Base-by-base conservation (phyloP, 2,888 invertebrate species). In the Peribatodes rhomboidaria region DNA sequence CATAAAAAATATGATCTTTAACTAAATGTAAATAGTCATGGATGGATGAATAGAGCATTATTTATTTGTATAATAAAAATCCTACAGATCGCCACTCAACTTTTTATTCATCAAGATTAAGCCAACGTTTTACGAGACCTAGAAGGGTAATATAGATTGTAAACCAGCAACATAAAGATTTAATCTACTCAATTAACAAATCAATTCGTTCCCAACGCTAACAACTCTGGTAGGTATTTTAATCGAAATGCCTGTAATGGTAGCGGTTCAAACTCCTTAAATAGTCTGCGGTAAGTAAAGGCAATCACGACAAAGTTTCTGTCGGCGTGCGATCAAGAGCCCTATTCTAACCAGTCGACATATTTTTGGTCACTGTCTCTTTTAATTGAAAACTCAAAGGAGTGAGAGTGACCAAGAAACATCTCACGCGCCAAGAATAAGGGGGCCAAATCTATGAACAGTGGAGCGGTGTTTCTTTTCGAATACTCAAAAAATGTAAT, bases 401-500 rank as follows among this genome's bases (percentile, higher is more conserved):
- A n/a, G n/a, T n/a, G n/a, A n/a, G n/a, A n/a, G n/a, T n/a, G n/a
- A n/a, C n/a, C n/a, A n/a, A n/a, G n/a, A n/a, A n/a, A n/a, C n/a
- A n/a, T n/a, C n/a, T n/a, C n/a, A n/a, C n/a, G n/a, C n/a, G n/a
- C n/a, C n/a, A n/a, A n/a, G n/a, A n/a, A n/a, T n/a, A n/a, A n/a
- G n/a, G n/a, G n/a, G n/a, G n/a, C n/a, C n/a, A 61, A 68, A 67
- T 65, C 27, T 35, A 49, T 65, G 52, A 20, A 54, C 47, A 54
- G 66, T 60, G 50, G 55, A 61, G 33, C 55, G 57, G 66, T 67
- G 70, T 67, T 67, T 70, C 68, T 72, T 50, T 72, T 65, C 50
- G 53, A 66, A 66, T 63, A 65, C 54, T 70, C 60, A 42, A 67
- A 37, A 70, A 70, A 53, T 78, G 77, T 84, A 83, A 86, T 86